phyloP scores from a whole-genome alignment of 2,797 vertebrate genomes.

The Crax fasciolata region DNA sequence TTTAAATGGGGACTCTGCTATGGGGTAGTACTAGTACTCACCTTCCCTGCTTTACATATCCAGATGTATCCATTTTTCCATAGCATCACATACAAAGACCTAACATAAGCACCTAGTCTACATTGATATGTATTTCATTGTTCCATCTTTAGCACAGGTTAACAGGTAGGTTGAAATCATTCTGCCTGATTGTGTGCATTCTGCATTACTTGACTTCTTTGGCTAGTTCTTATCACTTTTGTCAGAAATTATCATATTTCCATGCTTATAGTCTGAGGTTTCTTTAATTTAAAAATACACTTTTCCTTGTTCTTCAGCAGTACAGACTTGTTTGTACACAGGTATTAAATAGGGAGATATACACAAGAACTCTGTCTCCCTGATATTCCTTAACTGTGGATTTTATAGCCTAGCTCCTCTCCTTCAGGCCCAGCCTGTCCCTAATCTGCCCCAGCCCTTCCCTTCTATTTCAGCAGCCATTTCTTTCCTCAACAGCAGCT shows the following conservation, averaged over 20 bases:
- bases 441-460: background rate
- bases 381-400: background rate
- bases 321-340: background rate
- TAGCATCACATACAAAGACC: constrained; percentile 56
- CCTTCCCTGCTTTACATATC: constrained; percentile 12
- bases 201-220: constrained; percentile 4
- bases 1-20: constrained; percentile 55
- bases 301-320: background rate
- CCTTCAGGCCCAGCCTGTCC: background rate
- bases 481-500: background rate
- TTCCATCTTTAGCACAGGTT: constrained; percentile 37
- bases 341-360: background rate
- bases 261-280: background rate
- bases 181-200: constrained; percentile 38
- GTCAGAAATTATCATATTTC: background rate
- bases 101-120: constrained; percentile 31
- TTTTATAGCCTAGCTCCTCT: background rate
- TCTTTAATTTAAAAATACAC: background rate
- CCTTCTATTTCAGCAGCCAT: background rate
- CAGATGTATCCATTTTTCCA: constrained; percentile 65
- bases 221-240: background rate
- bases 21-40: constrained; percentile 40
- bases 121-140: constrained; percentile 48
- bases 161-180: constrained; percentile 14
- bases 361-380: background rate